Conservation (phyloP, 2,888 invertebrate genomes). For the Unio pictorum region DNA sequence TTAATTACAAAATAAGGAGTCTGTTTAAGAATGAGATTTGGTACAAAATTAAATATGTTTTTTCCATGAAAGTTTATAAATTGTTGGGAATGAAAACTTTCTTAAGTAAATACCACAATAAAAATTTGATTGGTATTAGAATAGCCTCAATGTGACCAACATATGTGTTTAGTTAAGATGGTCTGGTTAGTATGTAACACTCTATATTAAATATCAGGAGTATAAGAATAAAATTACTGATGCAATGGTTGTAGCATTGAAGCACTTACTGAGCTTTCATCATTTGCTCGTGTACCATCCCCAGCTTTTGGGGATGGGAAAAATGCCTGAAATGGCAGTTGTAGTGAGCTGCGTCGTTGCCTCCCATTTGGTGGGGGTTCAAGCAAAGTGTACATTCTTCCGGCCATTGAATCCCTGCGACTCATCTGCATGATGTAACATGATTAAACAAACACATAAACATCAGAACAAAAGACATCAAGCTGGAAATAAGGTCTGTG, state of each 20-base stretch:
- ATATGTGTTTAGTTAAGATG: too few species aligned
- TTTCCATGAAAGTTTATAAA: too few species aligned
- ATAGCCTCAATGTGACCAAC: too few species aligned
- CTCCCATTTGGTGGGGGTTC: constrained; percentile 48
- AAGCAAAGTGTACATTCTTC: constrained; percentile 46
- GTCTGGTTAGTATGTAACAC: too few species aligned
- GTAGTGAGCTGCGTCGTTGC: constrained; percentile 58
- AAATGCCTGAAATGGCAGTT: constrained; percentile 51
- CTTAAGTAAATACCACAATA: too few species aligned
- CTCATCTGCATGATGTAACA: constrained; percentile 31
- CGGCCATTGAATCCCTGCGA: constrained; percentile 55
- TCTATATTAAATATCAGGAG: too few species aligned
- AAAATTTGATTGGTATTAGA: too few species aligned
- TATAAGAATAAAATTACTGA: constrained; percentile 9
- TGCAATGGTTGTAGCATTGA: constrained; percentile 32
- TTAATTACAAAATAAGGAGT: too few species aligned
- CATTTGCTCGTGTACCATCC: constrained; percentile 28
- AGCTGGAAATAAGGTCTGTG: too few species aligned
- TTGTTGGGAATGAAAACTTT: too few species aligned
- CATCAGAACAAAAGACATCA: constrained; percentile 2
- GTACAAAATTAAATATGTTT: too few species aligned
- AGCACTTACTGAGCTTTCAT: constrained; percentile 41
- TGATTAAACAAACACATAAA: constrained; percentile 9
- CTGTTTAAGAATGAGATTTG: too few species aligned
- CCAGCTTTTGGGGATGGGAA: constrained; percentile 41